Conservation (phyloP, 2,888 invertebrate genomes). For the Drepanosiphum platanoidis region DNA sequence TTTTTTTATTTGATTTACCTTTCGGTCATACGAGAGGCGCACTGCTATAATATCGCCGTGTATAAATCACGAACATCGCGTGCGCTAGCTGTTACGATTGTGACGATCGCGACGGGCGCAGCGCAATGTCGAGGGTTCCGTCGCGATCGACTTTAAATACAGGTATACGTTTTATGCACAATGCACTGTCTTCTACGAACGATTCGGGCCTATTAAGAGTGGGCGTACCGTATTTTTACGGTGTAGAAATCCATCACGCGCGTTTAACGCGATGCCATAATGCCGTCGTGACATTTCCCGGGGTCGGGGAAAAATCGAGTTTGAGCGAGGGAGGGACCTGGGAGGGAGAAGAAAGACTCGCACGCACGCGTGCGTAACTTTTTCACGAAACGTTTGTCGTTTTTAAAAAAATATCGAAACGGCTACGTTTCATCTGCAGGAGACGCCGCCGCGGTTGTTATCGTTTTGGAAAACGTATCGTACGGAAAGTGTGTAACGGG, state of each 20-base stretch:
- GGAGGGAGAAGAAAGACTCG: too few relatives aligned
- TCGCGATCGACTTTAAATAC: neutral
- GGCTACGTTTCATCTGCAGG: too few relatives aligned
- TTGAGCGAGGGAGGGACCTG: too few relatives aligned
- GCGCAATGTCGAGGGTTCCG: neutral
- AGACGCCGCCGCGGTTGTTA: too few relatives aligned
- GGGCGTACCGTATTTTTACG: neutral
- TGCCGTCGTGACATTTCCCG: neutral
- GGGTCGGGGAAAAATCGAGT: too few relatives aligned
- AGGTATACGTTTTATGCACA: neutral
- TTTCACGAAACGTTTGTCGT: too few relatives aligned
- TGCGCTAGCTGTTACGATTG: too few relatives aligned
- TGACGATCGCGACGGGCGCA: neutral
- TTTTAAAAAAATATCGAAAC: too few relatives aligned
- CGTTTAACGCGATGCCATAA: neutral
- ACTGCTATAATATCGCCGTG: neutral
- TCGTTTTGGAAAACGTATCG: too few relatives aligned
- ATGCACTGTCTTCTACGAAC: neutral
- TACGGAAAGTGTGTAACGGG: too few relatives aligned
- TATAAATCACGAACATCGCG: neutral
- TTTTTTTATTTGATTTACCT: neutral
- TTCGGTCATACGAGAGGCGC: neutral
- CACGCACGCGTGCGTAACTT: too few relatives aligned
- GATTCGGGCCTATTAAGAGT: too few relatives aligned
- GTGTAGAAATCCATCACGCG: neutral